phyloP scores from a whole-genome alignment of 2,113 vertebrate species.

The Pithys albifrons region DNA sequence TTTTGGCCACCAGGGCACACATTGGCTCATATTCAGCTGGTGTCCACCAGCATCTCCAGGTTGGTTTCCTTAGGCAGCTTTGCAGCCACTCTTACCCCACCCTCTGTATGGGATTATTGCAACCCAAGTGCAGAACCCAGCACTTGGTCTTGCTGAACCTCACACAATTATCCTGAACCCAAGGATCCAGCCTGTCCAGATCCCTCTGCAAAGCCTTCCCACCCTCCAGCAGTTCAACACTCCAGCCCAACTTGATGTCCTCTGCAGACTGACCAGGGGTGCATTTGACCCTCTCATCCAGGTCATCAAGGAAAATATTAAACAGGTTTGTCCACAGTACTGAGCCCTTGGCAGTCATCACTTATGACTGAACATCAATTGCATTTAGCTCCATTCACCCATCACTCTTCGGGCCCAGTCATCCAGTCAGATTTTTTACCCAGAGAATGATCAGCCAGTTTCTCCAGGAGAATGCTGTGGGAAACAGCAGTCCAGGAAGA shows the following conservation, averaged over 20 bases:
- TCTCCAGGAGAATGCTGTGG: not conserved
- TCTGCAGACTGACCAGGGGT: not conserved
- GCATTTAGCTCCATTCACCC: not conserved
- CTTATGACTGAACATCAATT: not conserved
- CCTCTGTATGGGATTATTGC: not conserved
- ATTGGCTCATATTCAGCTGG: rapidly evolving
- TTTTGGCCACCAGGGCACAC: not conserved
- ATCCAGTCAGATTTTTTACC: not conserved
- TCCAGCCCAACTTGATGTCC: rapidly evolving
- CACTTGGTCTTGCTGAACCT: not conserved
- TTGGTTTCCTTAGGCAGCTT: not conserved
- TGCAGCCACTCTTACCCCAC: not conserved
- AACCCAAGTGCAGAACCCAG: not conserved
- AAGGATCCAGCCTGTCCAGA: not conserved
- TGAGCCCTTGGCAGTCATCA: not conserved
- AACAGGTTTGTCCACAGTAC: rapidly evolving
- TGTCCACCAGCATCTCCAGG: not conserved
- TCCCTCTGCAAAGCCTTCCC: not conserved
- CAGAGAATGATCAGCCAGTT: not conserved
- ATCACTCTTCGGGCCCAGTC: too few relatives aligned
- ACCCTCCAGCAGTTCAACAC: not conserved
- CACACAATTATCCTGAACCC: not conserved
- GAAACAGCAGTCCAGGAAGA: rapidly evolving
- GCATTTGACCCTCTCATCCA: not conserved
- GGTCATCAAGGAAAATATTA: rapidly evolving